A percentile compares a stretch with the other conserved stretches of the same genome.
phyloP scores from a whole-genome alignment of 2,797 vertebrate genomes.

The Toxotes lorentzi region DNA sequence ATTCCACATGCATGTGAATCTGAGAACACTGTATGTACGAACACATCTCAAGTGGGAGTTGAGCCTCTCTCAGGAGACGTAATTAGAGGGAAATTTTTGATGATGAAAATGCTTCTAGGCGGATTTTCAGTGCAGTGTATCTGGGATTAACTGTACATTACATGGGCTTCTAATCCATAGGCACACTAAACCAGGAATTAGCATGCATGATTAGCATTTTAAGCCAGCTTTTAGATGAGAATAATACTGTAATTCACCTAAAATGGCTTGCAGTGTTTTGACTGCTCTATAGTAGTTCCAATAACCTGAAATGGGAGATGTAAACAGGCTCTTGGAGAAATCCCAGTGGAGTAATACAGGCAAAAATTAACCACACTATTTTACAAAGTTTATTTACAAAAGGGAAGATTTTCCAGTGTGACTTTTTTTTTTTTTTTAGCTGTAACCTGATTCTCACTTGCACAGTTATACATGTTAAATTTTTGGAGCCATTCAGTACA shows the following conservation, averaged over 20 bases:
- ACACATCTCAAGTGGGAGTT: constrained; percentile 59
- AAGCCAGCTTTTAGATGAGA: constrained; percentile 72
- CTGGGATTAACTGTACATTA: constrained; percentile 79
- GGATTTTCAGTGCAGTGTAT: constrained; percentile 69
- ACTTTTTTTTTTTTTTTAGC: constrained; percentile 17
- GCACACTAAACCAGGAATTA: constrained; percentile 75
- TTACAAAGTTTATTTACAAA: constrained; percentile 50
- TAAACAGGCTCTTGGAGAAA: constrained; percentile 45
- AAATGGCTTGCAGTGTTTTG: constrained; percentile 66
- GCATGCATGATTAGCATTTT: constrained; percentile 75
- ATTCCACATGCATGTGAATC: constrained; percentile 46
- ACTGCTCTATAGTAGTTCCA: constrained; percentile 41
- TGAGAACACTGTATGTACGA: constrained; percentile 29
- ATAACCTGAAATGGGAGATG: constrained; percentile 45
- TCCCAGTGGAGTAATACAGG: constrained; percentile 9
- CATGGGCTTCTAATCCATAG: constrained; percentile 75
- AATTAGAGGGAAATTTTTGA: constrained; percentile 74
- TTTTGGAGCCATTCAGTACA: constrained; percentile 35
- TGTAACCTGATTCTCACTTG: constrained; percentile 43
- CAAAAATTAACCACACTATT: constrained; percentile 23
- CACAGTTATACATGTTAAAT: constrained; percentile 15
- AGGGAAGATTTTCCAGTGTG: constrained; percentile 31
- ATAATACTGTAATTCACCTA: constrained; percentile 75
- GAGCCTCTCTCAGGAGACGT: constrained; percentile 71
- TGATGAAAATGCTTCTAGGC: constrained; percentile 70